Conservation (phyloP, 2,797 vertebrate species). For the Harpagifer antarcticus region DNA sequence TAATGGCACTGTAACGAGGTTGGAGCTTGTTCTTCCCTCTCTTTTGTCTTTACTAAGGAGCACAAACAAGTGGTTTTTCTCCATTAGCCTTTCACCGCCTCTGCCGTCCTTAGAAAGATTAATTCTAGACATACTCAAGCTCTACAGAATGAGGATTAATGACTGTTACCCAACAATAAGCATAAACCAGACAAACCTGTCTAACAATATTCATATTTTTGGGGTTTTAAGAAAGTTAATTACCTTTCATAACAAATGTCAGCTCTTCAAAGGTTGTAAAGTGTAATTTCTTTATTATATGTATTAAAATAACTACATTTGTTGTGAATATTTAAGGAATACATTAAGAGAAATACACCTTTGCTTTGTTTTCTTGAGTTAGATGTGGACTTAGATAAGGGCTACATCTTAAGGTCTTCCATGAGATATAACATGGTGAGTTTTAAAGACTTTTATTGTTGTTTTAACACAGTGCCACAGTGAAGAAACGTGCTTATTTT, state of each 20-base stretch:
- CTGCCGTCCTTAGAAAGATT: neutral
- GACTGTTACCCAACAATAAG: neutral
- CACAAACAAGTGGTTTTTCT: conserved; percentile 6
- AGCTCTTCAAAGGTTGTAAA: no score
- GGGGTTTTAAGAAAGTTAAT: neutral
- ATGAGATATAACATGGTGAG: no score
- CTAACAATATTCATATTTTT: neutral
- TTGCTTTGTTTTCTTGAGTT: no score
- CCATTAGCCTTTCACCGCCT: neutral
- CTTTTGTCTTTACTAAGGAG: conserved; percentile 6
- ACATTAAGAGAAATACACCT: no score
- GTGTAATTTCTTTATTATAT: no score
- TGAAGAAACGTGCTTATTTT: no score
- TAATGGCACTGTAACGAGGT: conserved; percentile 8
- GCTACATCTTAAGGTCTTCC: no score
- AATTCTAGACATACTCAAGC: neutral
- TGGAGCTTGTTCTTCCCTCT: neutral
- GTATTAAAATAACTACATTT: neutral
- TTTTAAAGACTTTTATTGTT: no score
- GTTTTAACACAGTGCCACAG: no score
- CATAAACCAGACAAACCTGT: neutral
- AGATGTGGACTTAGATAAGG: no score
- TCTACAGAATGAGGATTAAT: neutral
- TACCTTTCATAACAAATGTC: no score
- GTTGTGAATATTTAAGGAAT: neutral